A percentile compares a stretch with the other conserved stretches of the same genome.
phyloP scores from a whole-genome alignment of 2,888 invertebrate species.

The Lepidochitona cinerea region DNA sequence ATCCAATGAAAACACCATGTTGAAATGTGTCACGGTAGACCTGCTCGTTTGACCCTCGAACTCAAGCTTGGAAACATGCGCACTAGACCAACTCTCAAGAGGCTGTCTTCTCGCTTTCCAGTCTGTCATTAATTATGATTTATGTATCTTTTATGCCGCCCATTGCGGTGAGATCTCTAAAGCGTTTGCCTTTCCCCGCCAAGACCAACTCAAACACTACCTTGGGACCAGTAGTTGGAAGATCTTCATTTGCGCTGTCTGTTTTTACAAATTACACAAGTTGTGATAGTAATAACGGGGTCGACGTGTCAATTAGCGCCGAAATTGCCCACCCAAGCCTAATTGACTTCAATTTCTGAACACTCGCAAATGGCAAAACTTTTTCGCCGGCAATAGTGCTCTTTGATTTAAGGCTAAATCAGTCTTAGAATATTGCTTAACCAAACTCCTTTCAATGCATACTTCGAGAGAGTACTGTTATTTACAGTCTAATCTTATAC shows the following conservation, averaged over 20 bases:
- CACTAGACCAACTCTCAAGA: too few species aligned
- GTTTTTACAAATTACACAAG: constrained; percentile 8
- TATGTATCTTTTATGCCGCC: constrained; percentile 9
- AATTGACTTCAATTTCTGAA: constrained; percentile 2
- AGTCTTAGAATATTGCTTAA: too few species aligned
- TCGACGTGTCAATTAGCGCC: background rate
- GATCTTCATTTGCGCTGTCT: background rate
- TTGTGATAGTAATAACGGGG: background rate
- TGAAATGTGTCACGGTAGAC: too few species aligned
- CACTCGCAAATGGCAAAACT: background rate
- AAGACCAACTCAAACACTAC: background rate
- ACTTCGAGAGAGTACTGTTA: too few species aligned
- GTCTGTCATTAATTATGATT: constrained; percentile 1
- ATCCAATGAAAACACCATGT: too few species aligned
- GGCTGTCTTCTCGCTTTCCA: background rate
- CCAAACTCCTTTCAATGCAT: too few species aligned
- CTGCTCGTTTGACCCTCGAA: too few species aligned
- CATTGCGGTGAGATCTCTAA: background rate
- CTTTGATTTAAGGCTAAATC: too few species aligned
- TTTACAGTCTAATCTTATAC: too few species aligned
- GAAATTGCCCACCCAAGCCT: background rate
- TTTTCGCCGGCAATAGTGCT: too few species aligned
- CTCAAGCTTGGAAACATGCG: too few species aligned
- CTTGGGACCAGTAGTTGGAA: background rate
- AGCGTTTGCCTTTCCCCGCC: background rate